Evolutionary conservation across 1,140 invertebrate species (phyloP), one percentile per base, ranked within the genome.

Genomic region (Heliconius hewitsoni): DNA sequence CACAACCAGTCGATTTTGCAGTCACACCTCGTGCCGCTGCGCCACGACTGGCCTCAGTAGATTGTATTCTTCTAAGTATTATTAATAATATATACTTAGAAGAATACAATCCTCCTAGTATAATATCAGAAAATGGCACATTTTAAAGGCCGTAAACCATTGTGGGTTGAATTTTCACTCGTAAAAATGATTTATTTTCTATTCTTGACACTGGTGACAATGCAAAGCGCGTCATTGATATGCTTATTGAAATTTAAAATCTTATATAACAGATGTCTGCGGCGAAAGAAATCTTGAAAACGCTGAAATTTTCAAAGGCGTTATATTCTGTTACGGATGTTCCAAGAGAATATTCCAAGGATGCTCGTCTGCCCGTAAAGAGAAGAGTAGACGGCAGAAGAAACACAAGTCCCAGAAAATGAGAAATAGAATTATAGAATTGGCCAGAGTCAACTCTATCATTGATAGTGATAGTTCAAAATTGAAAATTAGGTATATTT

Each of bases 221-320:
- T 5, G 34, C 34, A 6, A 37, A 37, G 34, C 34, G 0, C 34
- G 34, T 5, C 34, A 37, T 37, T 6, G 34, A 37, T 37, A 23
- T 37, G 6, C 34, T 4, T 57, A 57, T n/a, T n/a, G 9, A 3
- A 57, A n/a, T 16, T 18, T 37, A 37, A 71, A 16, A 71, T 30
- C 8, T 9, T 9, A 34, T 30, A 34, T 30, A 71, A 74, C 73
- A 92, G 90, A 88, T 66, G 86, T 92, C 0, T 93, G 91, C 85
- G 87, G 86, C 52, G 90, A 93, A 78, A 90, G 86, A 0, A 83
- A 93, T 46, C 81, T 93, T 0, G 78, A 73, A 0, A 81, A 90
- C 60, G 91, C 90, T 2, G 89, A 93, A 76, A 77, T 88, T 8
- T 93, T 93, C 74, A 86, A 87, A 81, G 91, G 91, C 1, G 90